A percentile compares a stretch with the other conserved stretches of the same genome.
These are phyloP conservation scores for Drosophila trapezifrons DNA, from an alignment of 1,140 invertebrate genomes.

Conservation along the genomic window DNA sequence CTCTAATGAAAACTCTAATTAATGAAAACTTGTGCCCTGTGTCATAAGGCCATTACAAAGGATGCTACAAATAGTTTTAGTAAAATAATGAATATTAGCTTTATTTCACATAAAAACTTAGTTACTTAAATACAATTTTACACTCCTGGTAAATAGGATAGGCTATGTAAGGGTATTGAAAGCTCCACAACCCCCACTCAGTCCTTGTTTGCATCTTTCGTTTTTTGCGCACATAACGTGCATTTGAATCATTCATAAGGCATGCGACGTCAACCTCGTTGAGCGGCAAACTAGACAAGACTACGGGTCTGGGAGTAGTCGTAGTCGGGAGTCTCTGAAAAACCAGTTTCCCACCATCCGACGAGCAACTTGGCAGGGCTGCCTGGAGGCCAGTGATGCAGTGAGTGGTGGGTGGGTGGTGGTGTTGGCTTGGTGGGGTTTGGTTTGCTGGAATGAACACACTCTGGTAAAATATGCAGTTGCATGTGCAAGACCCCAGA, in stretches of 20 bases:
- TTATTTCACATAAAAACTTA: neutral
- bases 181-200: neutral
- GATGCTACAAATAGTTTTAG: too few species aligned
- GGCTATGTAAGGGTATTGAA: conserved; percentile 1
- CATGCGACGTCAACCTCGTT: conserved; percentile 68
- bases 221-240: conserved; percentile 73
- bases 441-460: conserved; percentile 6
- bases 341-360: conserved; percentile 66
- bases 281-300: conserved; percentile 67
- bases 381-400: conserved; percentile 24
- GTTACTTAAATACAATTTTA: neutral
- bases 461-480: conserved; percentile 74
- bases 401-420: conserved; percentile 4
- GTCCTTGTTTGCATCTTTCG: conserved; percentile 21
- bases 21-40: too few species aligned
- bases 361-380: conserved; percentile 35
- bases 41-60: too few species aligned
- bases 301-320: conserved; percentile 22
- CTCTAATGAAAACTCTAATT: too few species aligned
- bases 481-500: conserved; percentile 64
- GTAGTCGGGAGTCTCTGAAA: conserved; percentile 5
- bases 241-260: conserved; percentile 83
- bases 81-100: neutral
- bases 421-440: neutral
- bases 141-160: neutral